Conservation (phyloP, 2,888 invertebrate genomes). For the Synergus umbraculus region DNA sequence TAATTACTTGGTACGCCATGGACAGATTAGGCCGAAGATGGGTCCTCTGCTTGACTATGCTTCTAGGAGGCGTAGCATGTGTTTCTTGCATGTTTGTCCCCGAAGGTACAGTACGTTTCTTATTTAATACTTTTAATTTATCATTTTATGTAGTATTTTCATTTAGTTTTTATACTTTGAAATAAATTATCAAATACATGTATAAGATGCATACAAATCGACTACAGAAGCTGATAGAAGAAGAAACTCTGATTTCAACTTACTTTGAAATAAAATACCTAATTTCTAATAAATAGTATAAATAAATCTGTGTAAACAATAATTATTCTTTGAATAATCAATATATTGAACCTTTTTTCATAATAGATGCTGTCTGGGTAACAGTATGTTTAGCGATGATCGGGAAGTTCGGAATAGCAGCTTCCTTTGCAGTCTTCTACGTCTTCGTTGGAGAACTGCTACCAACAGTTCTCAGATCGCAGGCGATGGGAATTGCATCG, state of each 20-base stretch:
- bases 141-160: background rate
- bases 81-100: slow-evolving; percentile 83
- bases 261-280: too few relatives aligned
- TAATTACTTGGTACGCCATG: slow-evolving; percentile 84
- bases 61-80: slow-evolving; percentile 83
- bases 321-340: too few relatives aligned
- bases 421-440: slow-evolving; percentile 85
- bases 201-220: background rate
- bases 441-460: slow-evolving; percentile 84
- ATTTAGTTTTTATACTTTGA: too few relatives aligned
- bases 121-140: background rate
- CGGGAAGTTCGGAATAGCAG: slow-evolving; percentile 84
- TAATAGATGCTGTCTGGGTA: slow-evolving; percentile 81
- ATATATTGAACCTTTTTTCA: slow-evolving; percentile 33
- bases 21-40: slow-evolving; percentile 83
- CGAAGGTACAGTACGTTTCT: slow-evolving; percentile 78
- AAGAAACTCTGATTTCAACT: too few relatives aligned
- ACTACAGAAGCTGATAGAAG: too few relatives aligned
- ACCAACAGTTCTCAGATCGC: slow-evolving; percentile 83
- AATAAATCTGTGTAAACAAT: too few relatives aligned
- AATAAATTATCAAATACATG: background rate
- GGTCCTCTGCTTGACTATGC: slow-evolving; percentile 83
- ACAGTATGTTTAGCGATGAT: slow-evolving; percentile 83
- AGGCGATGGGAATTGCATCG: slow-evolving; percentile 84
- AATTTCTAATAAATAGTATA: too few relatives aligned